Evolutionary conservation across 2,113 vertebrate species (phyloP).

Genomic region (Arenaria interpres): DNA sequence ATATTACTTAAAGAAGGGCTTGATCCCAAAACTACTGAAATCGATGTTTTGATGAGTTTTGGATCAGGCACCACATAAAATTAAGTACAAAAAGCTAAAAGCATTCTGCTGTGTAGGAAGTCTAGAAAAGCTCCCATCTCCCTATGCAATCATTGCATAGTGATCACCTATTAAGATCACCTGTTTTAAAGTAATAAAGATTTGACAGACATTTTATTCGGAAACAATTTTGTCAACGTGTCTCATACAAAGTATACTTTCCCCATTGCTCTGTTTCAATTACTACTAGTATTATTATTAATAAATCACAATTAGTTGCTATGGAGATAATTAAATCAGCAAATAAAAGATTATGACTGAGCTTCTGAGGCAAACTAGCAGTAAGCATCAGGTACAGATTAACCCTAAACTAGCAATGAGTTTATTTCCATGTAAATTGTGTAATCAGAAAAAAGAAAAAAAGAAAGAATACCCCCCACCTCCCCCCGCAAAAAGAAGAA

Average conservation of each 20-base stretch:
- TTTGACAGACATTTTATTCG: neutral
- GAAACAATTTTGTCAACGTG: neutral
- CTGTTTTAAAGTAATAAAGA: no score
- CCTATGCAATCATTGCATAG: neutral
- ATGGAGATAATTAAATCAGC: neutral
- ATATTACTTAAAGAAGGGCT: neutral
- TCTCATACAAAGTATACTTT: neutral
- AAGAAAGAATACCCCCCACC: neutral
- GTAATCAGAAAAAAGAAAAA: neutral
- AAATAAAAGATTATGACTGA: conserved; percentile 20
- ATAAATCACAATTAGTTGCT: conserved; percentile 6
- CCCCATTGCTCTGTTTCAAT: neutral
- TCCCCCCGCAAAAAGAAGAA: no score
- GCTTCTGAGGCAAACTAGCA: neutral
- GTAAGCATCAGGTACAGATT: neutral
- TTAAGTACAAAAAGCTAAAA: neutral
- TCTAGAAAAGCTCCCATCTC: neutral
- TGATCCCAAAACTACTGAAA: neutral
- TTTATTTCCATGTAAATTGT: neutral
- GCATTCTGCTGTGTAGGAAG: neutral
- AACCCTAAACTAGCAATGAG: neutral
- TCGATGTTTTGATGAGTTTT: neutral
- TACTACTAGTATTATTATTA: neutral
- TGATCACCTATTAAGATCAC: neutral
- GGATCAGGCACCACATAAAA: neutral